A percentile compares a stretch with the other conserved stretches of the same genome.
phyloP scores from a whole-genome alignment of 2,888 invertebrate genomes.

The Alviniconcha strummeri region DNA sequence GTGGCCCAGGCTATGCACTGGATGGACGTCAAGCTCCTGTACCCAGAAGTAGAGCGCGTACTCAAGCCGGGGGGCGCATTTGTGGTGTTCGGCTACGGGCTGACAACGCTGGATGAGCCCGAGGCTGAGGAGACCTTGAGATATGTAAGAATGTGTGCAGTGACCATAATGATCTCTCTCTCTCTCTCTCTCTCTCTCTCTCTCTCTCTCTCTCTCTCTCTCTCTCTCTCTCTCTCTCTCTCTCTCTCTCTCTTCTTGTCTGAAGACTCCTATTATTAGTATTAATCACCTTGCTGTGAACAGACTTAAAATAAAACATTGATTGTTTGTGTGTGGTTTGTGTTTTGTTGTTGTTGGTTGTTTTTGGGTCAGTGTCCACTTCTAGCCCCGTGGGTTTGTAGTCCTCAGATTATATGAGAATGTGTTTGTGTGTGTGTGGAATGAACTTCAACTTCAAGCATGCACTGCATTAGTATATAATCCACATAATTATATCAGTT shows the following conservation, averaged over 20 bases:
- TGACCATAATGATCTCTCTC: neutral
- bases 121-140: neutral
- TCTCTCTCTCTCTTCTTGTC: neutral
- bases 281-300: no score
- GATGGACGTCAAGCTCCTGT: slow-evolving; percentile 73
- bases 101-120: neutral
- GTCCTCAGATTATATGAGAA: no score
- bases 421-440: no score
- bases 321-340: no score
- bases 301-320: no score
- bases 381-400: no score
- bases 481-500: no score
- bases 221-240: slow-evolving; percentile 13
- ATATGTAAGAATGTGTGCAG: neutral
- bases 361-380: no score
- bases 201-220: slow-evolving; percentile 11
- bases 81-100: slow-evolving; percentile 1
- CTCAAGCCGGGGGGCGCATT: slow-evolving; percentile 51
- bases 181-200: neutral
- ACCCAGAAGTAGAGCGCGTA: slow-evolving; percentile 72
- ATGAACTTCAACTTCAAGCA: no score
- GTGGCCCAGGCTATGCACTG: slow-evolving; percentile 75
- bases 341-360: no score
- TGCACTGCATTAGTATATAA: no score
- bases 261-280: no score